A percentile compares a stretch with the other conserved stretches of the same genome.
Conservation (phyloP, 2,888 invertebrate species). For the Lobophora halterata region DNA sequence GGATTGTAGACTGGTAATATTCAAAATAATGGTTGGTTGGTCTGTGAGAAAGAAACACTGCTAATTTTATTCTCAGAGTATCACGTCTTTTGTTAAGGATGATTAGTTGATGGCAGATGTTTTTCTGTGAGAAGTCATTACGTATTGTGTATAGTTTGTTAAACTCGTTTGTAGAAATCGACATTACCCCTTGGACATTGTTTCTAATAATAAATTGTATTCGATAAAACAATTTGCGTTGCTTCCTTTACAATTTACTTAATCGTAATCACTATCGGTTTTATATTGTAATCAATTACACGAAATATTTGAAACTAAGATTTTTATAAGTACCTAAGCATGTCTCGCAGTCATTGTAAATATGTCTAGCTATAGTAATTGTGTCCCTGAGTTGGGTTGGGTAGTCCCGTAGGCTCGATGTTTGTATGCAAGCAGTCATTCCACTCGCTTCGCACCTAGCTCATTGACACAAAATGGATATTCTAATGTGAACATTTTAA, state of each 20-base stretch:
- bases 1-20: constrained; percentile 7
- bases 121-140: constrained; percentile 42
- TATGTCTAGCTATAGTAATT: constrained; percentile 66
- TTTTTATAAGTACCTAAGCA: constrained; percentile 54
- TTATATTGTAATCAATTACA: constrained; percentile 29
- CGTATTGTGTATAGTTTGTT: constrained; percentile 41
- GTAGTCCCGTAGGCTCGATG: constrained; percentile 60
- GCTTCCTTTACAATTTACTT: constrained; percentile 27
- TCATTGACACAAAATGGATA: constrained; percentile 58
- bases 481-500: constrained; percentile 77
- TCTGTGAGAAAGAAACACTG: constrained; percentile 12
- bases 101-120: constrained; percentile 33
- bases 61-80: constrained; percentile 18
- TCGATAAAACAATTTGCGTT: constrained; percentile 23
- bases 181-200: constrained; percentile 65
- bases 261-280: constrained; percentile 23
- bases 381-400: constrained; percentile 69
- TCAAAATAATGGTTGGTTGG: constrained; percentile 3
- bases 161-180: constrained; percentile 24
- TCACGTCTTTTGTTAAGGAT: constrained; percentile 20
- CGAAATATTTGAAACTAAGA: constrained; percentile 51
- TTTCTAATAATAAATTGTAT: constrained; percentile 36
- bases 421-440: constrained; percentile 59
- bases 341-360: constrained; percentile 65
- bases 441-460: constrained; percentile 68